phyloP scores from a whole-genome alignment of 2,797 vertebrate species.

The Scyliorhinus canicula region DNA sequence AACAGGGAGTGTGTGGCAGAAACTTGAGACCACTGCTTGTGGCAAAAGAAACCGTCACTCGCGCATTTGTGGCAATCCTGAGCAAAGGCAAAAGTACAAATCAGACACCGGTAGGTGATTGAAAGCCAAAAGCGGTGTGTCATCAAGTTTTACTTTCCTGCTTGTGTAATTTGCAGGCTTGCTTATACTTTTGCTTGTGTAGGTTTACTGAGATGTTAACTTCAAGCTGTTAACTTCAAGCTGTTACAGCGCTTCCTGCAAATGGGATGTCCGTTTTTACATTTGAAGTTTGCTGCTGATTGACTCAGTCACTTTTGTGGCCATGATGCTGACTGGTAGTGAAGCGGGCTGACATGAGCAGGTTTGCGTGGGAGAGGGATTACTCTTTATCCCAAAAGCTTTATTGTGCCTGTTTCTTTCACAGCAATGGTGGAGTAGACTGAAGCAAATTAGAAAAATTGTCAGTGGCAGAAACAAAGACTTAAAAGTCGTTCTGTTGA shows the following conservation, averaged over 20 bases:
- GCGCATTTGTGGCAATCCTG: too few species aligned
- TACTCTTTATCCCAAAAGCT: neutral
- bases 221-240: neutral
- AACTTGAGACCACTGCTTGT: neutral
- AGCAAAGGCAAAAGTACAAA: neutral
- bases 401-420: neutral
- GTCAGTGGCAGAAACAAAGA: neutral
- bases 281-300: neutral
- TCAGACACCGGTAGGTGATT: neutral
- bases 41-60: neutral
- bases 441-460: neutral
- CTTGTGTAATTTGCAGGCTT: neutral
- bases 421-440: neutral
- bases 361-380: neutral
- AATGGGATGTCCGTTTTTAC: neutral
- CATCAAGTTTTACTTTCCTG: neutral
- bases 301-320: neutral
- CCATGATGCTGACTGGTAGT: neutral
- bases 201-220: neutral
- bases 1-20: neutral
- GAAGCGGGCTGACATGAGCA: neutral
- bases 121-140: neutral
- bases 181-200: neutral
- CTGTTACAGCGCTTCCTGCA: neutral
- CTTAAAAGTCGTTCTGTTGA: neutral